Evolutionary conservation across 2,113 vertebrate species (phyloP), one percentile per base, ranked within the genome.

Genomic region (Forbesichthys papilliferus): DNA sequence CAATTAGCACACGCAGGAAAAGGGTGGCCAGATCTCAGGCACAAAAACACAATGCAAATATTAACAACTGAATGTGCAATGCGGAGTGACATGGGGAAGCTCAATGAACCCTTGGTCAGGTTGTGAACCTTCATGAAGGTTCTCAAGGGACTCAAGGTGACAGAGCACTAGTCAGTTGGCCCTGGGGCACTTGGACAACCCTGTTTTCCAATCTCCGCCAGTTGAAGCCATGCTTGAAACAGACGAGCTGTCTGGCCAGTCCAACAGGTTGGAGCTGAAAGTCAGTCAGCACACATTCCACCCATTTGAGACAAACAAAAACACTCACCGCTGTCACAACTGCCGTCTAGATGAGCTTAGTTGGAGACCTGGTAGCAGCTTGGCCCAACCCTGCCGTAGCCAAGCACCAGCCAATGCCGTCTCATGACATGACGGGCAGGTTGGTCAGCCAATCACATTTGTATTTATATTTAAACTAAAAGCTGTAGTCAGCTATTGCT

Each of bases 191-290:
- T 18, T 9, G 16, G 54, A 6, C 54, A 0, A 1, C 10, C 63
- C 48, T n/a, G 16, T 48, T 55, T 12, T 10, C 27, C 27, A 2
- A 27, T 27, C 27, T 27, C 70, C 20, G 61, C 46, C 27, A 27
- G 27, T 27, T 27, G 51, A 12, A 27, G 5, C 14, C 53, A 8
- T 20, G 13, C 12, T 48, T 11, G 48, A 33, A 14, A 62, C 3
- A 48, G 47, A 49, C 9, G 9, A 57, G 14, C 14, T n/a, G 48
- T 48, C 58, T 16, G 13, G 54, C 80, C 47, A 65, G 77, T 51
- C 53, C 12, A 79, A 89, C 87, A 78, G 88, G 86, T 89, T 74
- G 69, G 66, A 69, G 83, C 72, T 86, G 81, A 82, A 84, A 84
- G 81, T 79, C 79, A 84, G 81, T 79, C 79, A 69, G 75, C 11